Conservation (phyloP, 2,888 invertebrate genomes). For the Seira ritae region DNA sequence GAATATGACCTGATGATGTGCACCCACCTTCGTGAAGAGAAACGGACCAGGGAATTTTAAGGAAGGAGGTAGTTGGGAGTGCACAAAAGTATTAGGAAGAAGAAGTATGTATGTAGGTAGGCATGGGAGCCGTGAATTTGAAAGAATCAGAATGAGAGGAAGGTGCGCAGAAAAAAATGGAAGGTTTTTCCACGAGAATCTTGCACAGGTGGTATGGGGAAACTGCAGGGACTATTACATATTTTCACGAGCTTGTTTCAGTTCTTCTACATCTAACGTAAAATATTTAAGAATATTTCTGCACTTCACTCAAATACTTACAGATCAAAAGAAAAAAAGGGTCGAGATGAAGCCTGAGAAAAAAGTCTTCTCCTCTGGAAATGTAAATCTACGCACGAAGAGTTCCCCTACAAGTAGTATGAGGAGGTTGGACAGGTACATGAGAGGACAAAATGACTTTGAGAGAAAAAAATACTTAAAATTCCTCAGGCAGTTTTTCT, state of each 20-base stretch:
- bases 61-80: not conserved
- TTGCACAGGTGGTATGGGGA: not conserved
- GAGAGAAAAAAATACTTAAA: not conserved
- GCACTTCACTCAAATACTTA: not conserved
- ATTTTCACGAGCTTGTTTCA: not conserved
- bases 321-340: no score
- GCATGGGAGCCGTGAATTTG: not conserved
- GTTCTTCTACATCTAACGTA: not conserved
- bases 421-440: not conserved
- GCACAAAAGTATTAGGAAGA: not conserved
- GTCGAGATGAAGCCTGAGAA: not conserved
- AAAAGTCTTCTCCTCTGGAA: not conserved
- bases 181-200: not conserved
- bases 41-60: not conserved
- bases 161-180: not conserved
- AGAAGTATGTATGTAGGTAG: no score
- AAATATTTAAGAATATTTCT: not conserved
- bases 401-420: not conserved
- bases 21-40: conserved; percentile 1
- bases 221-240: not conserved
- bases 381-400: not conserved
- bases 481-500: not conserved
- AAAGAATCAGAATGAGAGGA: not conserved
- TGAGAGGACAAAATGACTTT: not conserved
- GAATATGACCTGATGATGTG: conserved; percentile 35